Evolutionary conservation across 2,113 vertebrate species (phyloP).

Genomic region (Gavialis gangeticus): DNA sequence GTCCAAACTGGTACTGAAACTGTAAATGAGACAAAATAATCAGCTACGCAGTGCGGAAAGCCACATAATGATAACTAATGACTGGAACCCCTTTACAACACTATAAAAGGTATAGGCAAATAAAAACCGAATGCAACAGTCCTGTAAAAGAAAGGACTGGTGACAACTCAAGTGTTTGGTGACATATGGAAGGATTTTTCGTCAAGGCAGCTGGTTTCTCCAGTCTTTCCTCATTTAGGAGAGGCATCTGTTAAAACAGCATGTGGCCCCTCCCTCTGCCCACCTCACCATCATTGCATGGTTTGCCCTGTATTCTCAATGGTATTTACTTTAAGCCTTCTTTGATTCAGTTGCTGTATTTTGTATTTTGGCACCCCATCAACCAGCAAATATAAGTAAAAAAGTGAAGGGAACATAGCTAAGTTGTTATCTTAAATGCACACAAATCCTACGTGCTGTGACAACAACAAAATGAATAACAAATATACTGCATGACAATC

Average conservation of each 20-base stretch:
- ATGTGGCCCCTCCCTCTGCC: not conserved
- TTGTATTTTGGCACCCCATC: constrained; percentile 57
- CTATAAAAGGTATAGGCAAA: not conserved
- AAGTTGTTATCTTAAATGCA: constrained; percentile 66
- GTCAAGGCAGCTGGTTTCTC: constrained; percentile 16
- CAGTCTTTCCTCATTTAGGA: not conserved
- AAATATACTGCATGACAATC: constrained; percentile 60
- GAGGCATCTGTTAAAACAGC: not conserved
- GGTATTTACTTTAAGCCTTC: constrained; percentile 58
- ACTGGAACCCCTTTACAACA: not conserved
- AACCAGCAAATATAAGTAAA: constrained; percentile 49
- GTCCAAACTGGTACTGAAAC: not conserved
- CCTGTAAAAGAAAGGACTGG: not conserved
- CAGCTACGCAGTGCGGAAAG: rapidly evolving
- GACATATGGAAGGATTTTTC: not conserved
- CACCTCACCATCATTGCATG: not conserved
- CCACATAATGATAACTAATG: not conserved
- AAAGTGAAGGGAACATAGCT: constrained; percentile 51
- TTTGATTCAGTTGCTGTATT: constrained; percentile 56
- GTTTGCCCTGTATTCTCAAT: constrained; percentile 45
- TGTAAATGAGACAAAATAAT: not conserved
- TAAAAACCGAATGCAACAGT: not conserved
- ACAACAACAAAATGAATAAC: constrained; percentile 64
- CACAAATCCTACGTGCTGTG: constrained; percentile 65
- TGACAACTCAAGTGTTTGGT: constrained; percentile 24